Conservation (phyloP, 2,888 invertebrate genomes). For the Ptilodon capucinus region DNA sequence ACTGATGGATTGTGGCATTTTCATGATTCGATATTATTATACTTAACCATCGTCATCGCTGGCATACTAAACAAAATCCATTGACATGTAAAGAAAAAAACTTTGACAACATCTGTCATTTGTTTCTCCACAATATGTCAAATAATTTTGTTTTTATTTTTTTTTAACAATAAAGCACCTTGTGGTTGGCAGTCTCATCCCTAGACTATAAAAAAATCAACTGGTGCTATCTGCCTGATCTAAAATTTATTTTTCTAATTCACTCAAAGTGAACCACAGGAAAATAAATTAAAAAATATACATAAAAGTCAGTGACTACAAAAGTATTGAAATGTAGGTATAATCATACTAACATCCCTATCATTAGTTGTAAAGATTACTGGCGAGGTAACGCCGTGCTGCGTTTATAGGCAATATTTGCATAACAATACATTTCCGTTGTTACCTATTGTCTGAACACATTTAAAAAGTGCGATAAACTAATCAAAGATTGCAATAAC, state of each 20-base stretch:
- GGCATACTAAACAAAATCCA: not conserved
- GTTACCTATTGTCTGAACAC: conserved; percentile 19
- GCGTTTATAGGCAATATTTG: conserved; percentile 40
- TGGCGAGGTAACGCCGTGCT: conserved; percentile 35
- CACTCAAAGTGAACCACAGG: too few species aligned
- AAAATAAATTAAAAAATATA: not conserved
- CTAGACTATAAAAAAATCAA: too few species aligned
- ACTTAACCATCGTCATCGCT: not conserved
- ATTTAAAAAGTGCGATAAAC: conserved; percentile 14
- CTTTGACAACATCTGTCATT: not conserved
- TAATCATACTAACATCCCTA: conserved; percentile 40
- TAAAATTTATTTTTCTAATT: too few species aligned
- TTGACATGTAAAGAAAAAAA: not conserved
- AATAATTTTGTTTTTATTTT: too few species aligned
- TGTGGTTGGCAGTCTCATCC: too few species aligned
- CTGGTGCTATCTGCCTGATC: too few species aligned
- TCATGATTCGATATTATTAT: not conserved
- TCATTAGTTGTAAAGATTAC: conserved; percentile 42
- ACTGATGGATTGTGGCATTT: not conserved
- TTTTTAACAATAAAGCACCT: too few species aligned
- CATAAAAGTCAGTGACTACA: not conserved
- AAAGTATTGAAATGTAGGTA: conserved; percentile 5
- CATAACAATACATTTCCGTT: conserved; percentile 47
- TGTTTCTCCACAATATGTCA: too few species aligned
- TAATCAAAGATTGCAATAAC: conserved; percentile 8